Evolutionary conservation across 2,113 vertebrate genomes (phyloP), one percentile per base, ranked within the genome.

Genomic region (Puma concolor): DNA sequence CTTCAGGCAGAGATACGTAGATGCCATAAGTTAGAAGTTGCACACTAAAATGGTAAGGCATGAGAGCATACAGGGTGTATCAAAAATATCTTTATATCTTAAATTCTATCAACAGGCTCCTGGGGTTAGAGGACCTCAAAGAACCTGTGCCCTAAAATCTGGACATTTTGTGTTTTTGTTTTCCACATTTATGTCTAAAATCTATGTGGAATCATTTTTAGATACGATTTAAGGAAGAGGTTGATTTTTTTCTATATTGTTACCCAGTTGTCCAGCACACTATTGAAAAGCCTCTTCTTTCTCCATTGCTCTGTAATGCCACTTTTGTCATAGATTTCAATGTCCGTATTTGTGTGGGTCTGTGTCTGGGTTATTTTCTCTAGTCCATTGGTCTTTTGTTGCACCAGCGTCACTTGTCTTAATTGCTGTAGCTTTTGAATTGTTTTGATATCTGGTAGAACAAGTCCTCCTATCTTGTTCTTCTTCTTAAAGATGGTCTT

Each of bases 51-150:
- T 88, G 41, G 33, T 50, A 81, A 93, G 80, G 31, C 67, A 21
- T 66, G 66, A 80, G 50, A 21, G 4, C 29, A 71, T 84, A 81
- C 27, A 64, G 41, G 57, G n/a, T 44, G 31, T 69, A 41, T 63
- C 33, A 83, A 16, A 93, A 93, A 33, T 79, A 36, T 31, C n/a
- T 95, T 85, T 92, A 12, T 89, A 17, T 74, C 63, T 79, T 94
- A 23, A 50, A 67, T 91, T 96, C 21, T 94, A 5, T 57, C 36
- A 16, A 15, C 2, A n/a, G 23, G 31, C n/a, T 3, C 7, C 44
- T 87, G 91, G 66, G 25, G 4, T 92, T 19, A 63, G 33, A 76
- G 72, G 50, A 77, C 15, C 54, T 95, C 27, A 27, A 82, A 88
- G 67, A 90, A 79, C 27, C 50, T 41, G 52, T 81, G 19, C 31